A percentile compares a stretch with the other conserved stretches of the same genome.
Conservation (phyloP, 2,888 invertebrate species). For the Rhorus exstirpatorius region DNA sequence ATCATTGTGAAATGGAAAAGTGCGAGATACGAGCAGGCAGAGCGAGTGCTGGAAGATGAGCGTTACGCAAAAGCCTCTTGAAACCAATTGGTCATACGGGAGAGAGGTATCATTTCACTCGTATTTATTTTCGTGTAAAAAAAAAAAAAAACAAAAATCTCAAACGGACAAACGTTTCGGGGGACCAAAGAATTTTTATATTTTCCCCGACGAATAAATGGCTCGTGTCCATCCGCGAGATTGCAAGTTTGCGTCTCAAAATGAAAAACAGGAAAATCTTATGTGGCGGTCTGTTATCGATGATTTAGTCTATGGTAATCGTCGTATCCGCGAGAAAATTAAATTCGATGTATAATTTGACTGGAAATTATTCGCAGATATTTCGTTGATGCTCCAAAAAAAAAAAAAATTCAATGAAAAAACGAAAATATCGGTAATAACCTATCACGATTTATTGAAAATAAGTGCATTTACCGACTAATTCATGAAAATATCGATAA, state of each 20-base stretch:
- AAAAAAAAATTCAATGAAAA: no score
- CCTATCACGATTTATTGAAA: no score
- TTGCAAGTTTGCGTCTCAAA: neutral
- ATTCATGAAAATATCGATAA: no score
- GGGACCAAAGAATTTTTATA: constrained; percentile 43
- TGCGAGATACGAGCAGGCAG: constrained; percentile 47
- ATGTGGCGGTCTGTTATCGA: no score
- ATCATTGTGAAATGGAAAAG: constrained; percentile 60
- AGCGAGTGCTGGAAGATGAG: constrained; percentile 45
- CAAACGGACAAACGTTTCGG: constrained; percentile 12
- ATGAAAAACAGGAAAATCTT: neutral
- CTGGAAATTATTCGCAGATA: no score
- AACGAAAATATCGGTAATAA: no score
- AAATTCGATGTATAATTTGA: neutral
- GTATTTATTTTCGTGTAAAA: constrained; percentile 31
- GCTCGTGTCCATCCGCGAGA: constrained; percentile 39
- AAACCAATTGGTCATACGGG: constrained; percentile 47
- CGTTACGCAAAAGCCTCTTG: constrained; percentile 66
- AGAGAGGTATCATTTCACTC: constrained; percentile 32
- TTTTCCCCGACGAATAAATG: constrained; percentile 28
- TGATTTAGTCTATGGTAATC: no score
- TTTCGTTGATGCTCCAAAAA: no score
- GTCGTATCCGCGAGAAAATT: no score
- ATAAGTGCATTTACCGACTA: no score
- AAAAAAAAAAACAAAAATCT: neutral